Evolutionary conservation across 2,797 vertebrate species (phyloP).

Genomic region (Peromyscus attwateri): DNA sequence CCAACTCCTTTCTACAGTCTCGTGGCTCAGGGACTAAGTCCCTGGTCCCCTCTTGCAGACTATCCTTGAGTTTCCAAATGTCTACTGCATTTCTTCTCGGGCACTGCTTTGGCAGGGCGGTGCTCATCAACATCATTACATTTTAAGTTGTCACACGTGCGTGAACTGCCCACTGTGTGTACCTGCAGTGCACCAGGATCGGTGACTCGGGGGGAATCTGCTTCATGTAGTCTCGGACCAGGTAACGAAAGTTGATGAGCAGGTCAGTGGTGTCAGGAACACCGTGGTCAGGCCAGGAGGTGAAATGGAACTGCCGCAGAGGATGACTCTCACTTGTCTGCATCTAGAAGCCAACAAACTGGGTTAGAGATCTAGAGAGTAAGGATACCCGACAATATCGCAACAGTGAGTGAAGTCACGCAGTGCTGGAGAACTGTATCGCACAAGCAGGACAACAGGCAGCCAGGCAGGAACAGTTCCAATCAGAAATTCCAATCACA

Average conservation of each 20-base stretch:
- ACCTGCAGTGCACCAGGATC: conserved; percentile 98
- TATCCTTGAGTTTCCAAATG: neutral
- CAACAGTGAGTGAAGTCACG: neutral
- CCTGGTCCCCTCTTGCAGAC: neutral
- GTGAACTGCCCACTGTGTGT: conserved; percentile 66
- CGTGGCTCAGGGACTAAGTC: neutral
- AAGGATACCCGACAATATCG: neutral
- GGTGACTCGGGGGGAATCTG: conserved; percentile 92
- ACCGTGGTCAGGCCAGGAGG: conserved; percentile 97
- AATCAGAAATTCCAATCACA: neutral
- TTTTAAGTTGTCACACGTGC: neutral
- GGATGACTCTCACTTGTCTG: conserved; percentile 92
- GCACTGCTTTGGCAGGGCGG: neutral
- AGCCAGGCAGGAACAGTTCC: neutral
- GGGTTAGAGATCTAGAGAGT: neutral
- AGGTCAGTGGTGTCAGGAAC: conserved; percentile 96
- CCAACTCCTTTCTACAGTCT: neutral
- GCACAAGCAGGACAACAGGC: accelerated
- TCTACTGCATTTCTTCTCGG: neutral
- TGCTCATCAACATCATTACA: neutral
- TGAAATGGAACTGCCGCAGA: conserved; percentile 97
- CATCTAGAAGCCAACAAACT: conserved; percentile 85
- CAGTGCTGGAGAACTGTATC: accelerated
- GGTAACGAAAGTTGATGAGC: conserved; percentile 96
- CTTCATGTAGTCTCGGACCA: conserved; percentile 95